These are phyloP conservation scores for Metallyticus violacea DNA, from an alignment of 2,888 invertebrate species.

Conservation along the genomic window DNA sequence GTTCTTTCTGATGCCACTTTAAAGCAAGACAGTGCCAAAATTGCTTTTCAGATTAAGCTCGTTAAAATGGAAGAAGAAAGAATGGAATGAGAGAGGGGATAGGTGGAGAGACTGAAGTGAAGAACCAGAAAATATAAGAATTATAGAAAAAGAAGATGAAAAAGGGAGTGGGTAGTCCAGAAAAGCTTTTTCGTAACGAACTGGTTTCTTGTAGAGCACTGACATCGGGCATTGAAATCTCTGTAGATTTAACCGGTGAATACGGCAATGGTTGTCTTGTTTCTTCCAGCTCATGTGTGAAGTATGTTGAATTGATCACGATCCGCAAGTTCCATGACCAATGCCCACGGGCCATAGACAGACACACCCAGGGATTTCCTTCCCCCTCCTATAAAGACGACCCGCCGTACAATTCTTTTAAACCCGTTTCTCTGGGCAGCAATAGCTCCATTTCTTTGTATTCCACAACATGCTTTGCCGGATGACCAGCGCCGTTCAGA, in stretches of 20 bases:
- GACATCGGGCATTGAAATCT: background rate
- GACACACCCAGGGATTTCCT: background rate
- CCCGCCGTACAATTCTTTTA: background rate
- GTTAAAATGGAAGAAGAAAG: too few species aligned
- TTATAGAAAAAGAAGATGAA: too few species aligned
- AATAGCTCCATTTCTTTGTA: background rate
- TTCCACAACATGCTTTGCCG: background rate
- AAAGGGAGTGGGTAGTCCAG: too few species aligned
- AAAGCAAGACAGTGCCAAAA: too few species aligned
- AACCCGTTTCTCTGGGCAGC: background rate
- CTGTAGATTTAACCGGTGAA: background rate
- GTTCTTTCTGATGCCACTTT: too few species aligned
- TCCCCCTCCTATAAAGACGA: background rate
- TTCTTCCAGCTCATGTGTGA: background rate
- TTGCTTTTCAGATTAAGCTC: too few species aligned
- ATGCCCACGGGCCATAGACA: background rate
- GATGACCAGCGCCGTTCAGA: background rate
- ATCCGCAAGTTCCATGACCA: background rate
- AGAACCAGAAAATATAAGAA: too few species aligned
- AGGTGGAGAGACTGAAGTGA: too few species aligned
- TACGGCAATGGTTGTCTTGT: background rate
- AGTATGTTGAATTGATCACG: background rate
- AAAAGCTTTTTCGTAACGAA: too few species aligned
- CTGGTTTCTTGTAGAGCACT: background rate
- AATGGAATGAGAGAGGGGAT: too few species aligned